phyloP scores from a whole-genome alignment of 2,888 invertebrate species.

The Hydroisotoma schaefferi region DNA sequence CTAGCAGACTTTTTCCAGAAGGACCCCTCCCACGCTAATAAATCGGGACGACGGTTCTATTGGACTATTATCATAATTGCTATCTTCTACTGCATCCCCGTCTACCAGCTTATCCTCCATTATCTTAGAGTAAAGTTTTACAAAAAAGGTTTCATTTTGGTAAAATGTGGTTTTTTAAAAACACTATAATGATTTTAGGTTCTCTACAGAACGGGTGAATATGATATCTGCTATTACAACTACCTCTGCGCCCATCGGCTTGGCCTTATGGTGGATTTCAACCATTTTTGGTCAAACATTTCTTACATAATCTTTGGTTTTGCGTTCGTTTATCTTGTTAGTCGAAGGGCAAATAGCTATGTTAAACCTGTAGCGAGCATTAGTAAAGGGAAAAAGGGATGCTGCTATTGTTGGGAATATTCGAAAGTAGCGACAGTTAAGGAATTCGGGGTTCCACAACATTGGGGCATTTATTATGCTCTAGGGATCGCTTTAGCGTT shows the following conservation, averaged over 20 bases:
- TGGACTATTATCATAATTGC: constrained; percentile 44
- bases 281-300: constrained; percentile 47
- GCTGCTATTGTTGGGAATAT: constrained; percentile 25
- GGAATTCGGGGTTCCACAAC: constrained; percentile 39
- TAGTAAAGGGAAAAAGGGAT: neutral
- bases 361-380: constrained; percentile 1
- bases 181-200: constrained; percentile 21
- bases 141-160: neutral
- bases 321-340: constrained; percentile 38
- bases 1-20: constrained; percentile 25
- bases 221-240: constrained; percentile 46
- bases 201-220: constrained; percentile 43
- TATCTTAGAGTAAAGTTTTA: constrained; percentile 33
- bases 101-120: constrained; percentile 44
- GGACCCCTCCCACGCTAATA: constrained; percentile 9
- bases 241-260: constrained; percentile 42
- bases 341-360: constrained; percentile 23
- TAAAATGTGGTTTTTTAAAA: neutral
- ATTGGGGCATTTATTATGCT: constrained; percentile 45
- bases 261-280: constrained; percentile 40
- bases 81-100: constrained; percentile 45
- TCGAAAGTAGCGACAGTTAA: constrained; percentile 28
- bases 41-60: constrained; percentile 39
- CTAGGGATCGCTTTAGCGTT: constrained; percentile 41
- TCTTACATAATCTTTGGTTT: constrained; percentile 44